Conservation (phyloP, 2,888 invertebrate genomes). For the Tenthredo amoena region DNA sequence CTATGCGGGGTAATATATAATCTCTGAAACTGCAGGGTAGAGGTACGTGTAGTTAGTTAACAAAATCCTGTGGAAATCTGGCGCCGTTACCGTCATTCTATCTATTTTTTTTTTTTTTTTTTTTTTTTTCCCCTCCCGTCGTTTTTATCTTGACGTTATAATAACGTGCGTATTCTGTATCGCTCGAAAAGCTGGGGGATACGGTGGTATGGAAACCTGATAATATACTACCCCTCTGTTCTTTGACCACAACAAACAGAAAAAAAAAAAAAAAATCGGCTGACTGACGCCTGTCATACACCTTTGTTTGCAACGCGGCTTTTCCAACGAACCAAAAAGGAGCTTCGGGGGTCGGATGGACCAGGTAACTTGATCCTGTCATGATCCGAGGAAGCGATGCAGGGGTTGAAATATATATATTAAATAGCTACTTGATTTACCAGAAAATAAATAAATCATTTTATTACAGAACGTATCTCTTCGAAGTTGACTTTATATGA, state of each 20-base stretch:
- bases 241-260: neutral
- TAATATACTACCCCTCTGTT: neutral
- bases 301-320: neutral
- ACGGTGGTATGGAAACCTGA: neutral
- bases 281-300: conserved; percentile 19
- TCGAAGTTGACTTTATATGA: neutral
- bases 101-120: neutral
- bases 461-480: neutral
- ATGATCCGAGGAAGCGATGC: neutral
- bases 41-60: neutral
- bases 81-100: neutral
- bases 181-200: neutral
- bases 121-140: neutral
- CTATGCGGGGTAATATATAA: conserved; percentile 7
- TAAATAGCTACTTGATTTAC: no score
- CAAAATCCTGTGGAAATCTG: neutral
- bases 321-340: neutral
- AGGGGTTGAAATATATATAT: neutral
- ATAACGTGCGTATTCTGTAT: neutral
- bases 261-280: neutral
- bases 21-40: conserved; percentile 7
- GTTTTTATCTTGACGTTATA: neutral
- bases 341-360: conserved; percentile 9
- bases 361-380: neutral
- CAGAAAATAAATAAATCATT: no score